Evolutionary conservation across 23 tunicate species (phyloP).

Genomic region (Phallusia fumigata): DNA sequence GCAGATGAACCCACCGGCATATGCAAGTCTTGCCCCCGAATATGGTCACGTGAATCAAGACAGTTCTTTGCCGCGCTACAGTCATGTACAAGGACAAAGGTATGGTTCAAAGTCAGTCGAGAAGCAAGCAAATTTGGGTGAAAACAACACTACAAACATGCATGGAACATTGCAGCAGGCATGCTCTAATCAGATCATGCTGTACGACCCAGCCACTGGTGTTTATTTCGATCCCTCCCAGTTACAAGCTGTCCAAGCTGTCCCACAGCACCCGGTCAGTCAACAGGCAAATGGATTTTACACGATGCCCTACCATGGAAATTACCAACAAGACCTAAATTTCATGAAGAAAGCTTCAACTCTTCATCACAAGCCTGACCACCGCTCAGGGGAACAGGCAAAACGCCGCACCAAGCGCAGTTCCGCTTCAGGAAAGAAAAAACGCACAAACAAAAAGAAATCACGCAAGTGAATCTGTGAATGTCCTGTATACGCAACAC

Average conservation of each 20-base stretch:
- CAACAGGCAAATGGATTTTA: neutral
- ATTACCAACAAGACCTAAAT: neutral
- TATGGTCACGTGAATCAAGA: neutral
- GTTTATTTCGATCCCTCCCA: neutral
- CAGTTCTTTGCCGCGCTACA: too few relatives aligned
- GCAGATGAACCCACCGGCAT: neutral
- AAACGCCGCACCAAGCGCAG: too few relatives aligned
- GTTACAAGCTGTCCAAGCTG: neutral
- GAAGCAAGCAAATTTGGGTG: neutral
- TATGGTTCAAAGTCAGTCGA: neutral
- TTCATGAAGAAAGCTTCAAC: neutral
- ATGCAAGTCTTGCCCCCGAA: slow-evolving; percentile 2
- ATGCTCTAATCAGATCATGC: neutral
- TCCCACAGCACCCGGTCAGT: neutral
- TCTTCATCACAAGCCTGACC: neutral
- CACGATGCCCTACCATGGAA: neutral
- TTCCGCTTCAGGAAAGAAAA: too few relatives aligned
- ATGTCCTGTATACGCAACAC: too few relatives aligned
- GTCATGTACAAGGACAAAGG: too few relatives aligned
- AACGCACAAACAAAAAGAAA: too few relatives aligned
- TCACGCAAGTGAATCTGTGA: too few relatives aligned
- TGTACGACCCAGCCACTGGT: neutral
- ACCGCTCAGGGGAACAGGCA: too few relatives aligned
- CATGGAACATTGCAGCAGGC: neutral
- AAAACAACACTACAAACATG: neutral